Evolutionary conservation across 2,797 vertebrate genomes (phyloP).

Genomic region (Lophius americanus): DNA sequence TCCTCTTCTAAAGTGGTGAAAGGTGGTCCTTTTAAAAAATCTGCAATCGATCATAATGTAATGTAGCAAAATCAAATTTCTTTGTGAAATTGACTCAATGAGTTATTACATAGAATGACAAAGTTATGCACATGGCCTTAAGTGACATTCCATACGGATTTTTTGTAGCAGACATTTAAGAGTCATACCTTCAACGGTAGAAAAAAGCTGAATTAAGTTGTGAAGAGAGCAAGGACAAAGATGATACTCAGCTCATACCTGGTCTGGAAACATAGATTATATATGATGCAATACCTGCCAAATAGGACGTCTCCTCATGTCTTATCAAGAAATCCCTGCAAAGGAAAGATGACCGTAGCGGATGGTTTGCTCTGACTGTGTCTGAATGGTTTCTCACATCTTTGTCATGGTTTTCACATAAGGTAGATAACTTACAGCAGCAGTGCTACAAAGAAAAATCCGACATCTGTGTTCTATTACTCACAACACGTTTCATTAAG

Average conservation of each 20-base stretch:
- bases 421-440: constrained; percentile 3
- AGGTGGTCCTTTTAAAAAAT: no score
- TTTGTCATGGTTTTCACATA: background rate
- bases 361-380: background rate
- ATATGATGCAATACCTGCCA: constrained; percentile 13
- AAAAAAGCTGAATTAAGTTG: background rate
- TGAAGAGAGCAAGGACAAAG: background rate
- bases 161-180: background rate
- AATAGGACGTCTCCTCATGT: constrained; percentile 24
- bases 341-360: constrained; percentile 15
- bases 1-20: no score
- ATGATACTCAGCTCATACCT: background rate
- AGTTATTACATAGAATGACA: no score
- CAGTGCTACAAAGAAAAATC: background rate
- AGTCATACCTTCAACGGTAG: background rate
- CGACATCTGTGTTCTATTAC: constrained; percentile 8
- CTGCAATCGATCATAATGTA: no score
- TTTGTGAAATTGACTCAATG: no score
- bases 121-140: no score
- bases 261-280: constrained; percentile 23
- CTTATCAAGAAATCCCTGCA: constrained; percentile 33
- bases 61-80: no score
- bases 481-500: background rate
- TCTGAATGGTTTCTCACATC: background rate
- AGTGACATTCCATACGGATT: no score